These are phyloP conservation scores for Marcusenius ussheri DNA, from an alignment of 2,113 vertebrate genomes.

Conservation along the genomic window DNA sequence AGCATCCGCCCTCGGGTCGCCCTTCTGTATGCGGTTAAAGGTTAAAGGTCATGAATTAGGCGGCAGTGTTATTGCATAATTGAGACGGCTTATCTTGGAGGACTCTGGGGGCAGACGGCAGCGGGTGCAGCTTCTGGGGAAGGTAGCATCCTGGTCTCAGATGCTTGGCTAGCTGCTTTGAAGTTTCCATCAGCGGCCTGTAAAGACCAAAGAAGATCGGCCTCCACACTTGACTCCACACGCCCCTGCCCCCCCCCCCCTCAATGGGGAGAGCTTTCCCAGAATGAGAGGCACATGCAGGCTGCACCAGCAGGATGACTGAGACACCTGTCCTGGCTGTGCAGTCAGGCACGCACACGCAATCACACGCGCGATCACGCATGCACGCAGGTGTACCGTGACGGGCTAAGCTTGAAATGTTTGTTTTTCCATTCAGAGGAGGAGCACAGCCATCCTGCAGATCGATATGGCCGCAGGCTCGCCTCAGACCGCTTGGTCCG, in stretches of 20 bases:
- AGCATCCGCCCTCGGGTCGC: slow-evolving; percentile 40
- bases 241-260: background rate
- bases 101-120: slow-evolving; percentile 41
- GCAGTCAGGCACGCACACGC: slow-evolving; percentile 1
- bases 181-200: background rate
- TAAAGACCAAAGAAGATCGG: background rate
- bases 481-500: slow-evolving; percentile 32
- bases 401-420: background rate
- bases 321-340: slow-evolving; percentile 3
- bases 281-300: background rate
- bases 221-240: background rate
- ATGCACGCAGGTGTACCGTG: background rate
- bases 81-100: slow-evolving; percentile 49
- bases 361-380: slow-evolving; percentile 19
- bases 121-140: slow-evolving; percentile 48
- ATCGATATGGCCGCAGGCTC: slow-evolving; percentile 56
- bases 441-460: slow-evolving; percentile 66
- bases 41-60: slow-evolving; percentile 46
- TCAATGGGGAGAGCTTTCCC: background rate
- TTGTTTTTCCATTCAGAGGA: slow-evolving; percentile 63
- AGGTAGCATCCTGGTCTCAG: slow-evolving; percentile 48
- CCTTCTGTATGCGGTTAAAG: slow-evolving; percentile 48
- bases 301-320: background rate
- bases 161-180: background rate
- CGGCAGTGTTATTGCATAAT: background rate